Evolutionary conservation across 92 coral and sea anemone species (phyloP).

Genomic region (Montipora capitata): DNA sequence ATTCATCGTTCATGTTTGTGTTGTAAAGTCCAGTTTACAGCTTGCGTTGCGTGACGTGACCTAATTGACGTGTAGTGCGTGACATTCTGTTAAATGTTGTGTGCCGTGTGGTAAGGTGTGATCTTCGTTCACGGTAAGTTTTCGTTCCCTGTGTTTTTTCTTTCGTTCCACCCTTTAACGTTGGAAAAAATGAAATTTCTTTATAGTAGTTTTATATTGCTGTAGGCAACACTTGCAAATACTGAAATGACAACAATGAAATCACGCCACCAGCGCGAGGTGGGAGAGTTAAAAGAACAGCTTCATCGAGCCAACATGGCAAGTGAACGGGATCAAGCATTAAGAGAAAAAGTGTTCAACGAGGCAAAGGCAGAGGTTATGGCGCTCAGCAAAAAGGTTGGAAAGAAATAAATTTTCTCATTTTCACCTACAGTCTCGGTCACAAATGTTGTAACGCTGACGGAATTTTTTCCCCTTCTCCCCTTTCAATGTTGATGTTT

Average conservation of each 20-base stretch:
- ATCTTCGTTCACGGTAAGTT: constrained; percentile 53
- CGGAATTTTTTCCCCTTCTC: no score
- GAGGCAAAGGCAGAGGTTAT: constrained; percentile 97
- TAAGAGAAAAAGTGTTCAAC: constrained; percentile 95
- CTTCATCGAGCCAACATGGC: constrained; percentile 92
- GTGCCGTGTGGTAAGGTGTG: constrained; percentile 66
- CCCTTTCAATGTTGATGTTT: no score
- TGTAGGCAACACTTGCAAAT: constrained; percentile 86
- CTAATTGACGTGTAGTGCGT: constrained; percentile 59
- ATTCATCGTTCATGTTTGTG: not conserved
- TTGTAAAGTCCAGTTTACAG: constrained; percentile 46
- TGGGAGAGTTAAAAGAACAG: constrained; percentile 88
- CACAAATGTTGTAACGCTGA: no score
- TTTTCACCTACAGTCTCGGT: no score
- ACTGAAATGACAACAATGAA: constrained; percentile 90
- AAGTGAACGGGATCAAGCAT: constrained; percentile 96
- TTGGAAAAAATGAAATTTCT: no score
- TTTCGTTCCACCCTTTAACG: not conserved
- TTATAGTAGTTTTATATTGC: not conserved
- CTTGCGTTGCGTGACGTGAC: constrained; percentile 39
- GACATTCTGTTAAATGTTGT: constrained; percentile 63
- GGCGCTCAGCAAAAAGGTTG: constrained; percentile 91
- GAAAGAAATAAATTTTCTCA: not conserved
- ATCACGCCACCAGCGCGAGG: constrained; percentile 91
- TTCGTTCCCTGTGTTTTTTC: not conserved